Evolutionary conservation across 2,888 invertebrate species (phyloP), one percentile per base, ranked within the genome.

Genomic region (Patella caerulea): DNA sequence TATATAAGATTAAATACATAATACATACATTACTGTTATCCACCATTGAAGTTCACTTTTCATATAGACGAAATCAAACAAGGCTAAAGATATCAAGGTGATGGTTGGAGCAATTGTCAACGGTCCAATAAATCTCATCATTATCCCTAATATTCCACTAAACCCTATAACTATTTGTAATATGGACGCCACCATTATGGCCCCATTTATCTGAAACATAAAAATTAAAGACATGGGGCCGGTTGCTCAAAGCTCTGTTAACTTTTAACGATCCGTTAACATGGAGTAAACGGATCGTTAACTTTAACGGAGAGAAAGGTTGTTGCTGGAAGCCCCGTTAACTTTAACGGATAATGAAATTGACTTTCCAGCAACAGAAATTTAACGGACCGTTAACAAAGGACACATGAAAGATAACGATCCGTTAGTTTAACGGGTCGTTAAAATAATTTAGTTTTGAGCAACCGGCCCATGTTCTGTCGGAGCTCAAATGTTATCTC

Each of bases 91-190:
- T 78, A 96, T 95, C 74, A 96, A 92, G 0, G 96, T 94, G 15
- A 97, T 96, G 0, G 96, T 96, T 0, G 96, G 96, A 0, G 95
- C 95, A 76, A 97, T 96, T 0, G 96, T 95, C 79, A 97, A 91
- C 0, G 97, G 97, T 0, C 96, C 96, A 75, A 97, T 95, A 88
- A 94, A 95, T 74, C 94, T 94, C 4, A 97, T 92, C 78, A 96
- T 88, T 34, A 95, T 93, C 0, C 96, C 96, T 79, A 96, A 94
- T 15, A 96, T 92, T 2, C 97, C 96, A 89, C 89, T 83, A 82
- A 92, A 92, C 87, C 95, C 96, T 72, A 96, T 92, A 73, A 95
- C 89, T 2, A 96, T 93, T 92, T 96, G 96, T 76, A 96, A 94
- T 73, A 96, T 84, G 0, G 96, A 95, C 0, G 96, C 94, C 0